Conservation (phyloP, 2,113 vertebrate species). For the Chaetops frenatus region DNA sequence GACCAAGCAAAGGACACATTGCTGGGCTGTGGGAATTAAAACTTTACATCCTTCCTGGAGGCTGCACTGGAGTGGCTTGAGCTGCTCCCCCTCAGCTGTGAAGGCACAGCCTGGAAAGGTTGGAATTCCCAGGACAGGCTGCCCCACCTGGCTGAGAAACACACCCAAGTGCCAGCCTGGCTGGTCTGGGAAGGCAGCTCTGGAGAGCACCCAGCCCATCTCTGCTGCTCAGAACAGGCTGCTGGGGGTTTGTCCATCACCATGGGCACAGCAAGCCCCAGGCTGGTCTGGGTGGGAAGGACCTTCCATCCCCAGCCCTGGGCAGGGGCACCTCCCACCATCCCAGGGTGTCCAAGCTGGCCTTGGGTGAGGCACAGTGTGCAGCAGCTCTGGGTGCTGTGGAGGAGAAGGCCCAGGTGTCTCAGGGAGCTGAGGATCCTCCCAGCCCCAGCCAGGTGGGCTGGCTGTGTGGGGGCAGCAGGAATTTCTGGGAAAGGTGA, state of each 20-base stretch:
- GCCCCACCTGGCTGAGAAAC: background rate
- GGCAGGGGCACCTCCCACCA: background rate
- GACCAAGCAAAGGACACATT: background rate
- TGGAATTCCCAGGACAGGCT: background rate
- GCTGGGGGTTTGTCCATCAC: background rate
- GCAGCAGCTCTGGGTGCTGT: background rate
- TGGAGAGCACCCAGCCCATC: background rate
- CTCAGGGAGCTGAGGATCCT: background rate
- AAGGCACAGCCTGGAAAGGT: background rate
- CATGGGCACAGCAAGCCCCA: fast-evolving
- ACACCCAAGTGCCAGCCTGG: too few species aligned
- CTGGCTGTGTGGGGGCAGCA: background rate
- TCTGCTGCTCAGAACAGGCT: background rate
- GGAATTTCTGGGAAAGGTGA: background rate
- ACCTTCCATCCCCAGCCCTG: background rate
- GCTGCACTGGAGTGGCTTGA: background rate
- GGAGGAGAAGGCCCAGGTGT: background rate
- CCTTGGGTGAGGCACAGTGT: fast-evolving
- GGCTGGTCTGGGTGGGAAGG: background rate
- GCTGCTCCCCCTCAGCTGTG: background rate
- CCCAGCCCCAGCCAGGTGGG: fast-evolving
- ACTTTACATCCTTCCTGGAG: background rate
- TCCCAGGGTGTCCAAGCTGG: background rate
- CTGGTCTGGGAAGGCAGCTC: background rate
- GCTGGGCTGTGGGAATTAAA: background rate